phyloP scores from a whole-genome alignment of 2,888 invertebrate genomes.

The Melanophora roralis region DNA sequence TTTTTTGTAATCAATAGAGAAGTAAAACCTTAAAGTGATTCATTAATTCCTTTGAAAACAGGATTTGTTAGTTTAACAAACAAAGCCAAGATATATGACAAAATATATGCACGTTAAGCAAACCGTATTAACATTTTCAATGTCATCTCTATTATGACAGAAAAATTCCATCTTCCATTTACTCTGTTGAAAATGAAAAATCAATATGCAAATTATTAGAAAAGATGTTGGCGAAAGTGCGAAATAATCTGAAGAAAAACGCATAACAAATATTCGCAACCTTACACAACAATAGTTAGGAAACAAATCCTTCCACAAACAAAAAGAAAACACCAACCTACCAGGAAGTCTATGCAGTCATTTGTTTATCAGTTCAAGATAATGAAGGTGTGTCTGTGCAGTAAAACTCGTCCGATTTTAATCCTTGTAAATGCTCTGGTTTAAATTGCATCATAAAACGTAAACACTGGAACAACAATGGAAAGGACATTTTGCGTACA shows the following conservation, averaged over 20 bases:
- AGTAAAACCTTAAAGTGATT: too few relatives aligned
- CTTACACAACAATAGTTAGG: constrained; percentile 60
- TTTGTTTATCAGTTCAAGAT: background rate
- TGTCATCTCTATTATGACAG: background rate
- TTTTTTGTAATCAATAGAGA: too few relatives aligned
- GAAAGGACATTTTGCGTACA: constrained; percentile 6
- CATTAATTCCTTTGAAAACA: background rate
- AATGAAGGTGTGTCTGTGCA: background rate
- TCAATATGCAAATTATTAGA: constrained; percentile 20
- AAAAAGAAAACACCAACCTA: constrained; percentile 22
- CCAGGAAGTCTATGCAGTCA: constrained; percentile 36
- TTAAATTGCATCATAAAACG: constrained; percentile 62
- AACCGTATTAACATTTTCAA: constrained; percentile 2
- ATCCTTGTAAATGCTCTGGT: constrained; percentile 61
- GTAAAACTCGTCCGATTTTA: constrained; percentile 23
- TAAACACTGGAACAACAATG: constrained; percentile 28
- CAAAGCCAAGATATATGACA: background rate
- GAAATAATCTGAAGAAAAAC: constrained; percentile 4
- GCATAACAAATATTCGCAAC: constrained; percentile 60
- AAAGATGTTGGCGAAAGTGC: background rate
- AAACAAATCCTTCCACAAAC: constrained; percentile 3
- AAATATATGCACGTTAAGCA: background rate
- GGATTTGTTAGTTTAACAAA: too few relatives aligned
- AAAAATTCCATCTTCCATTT: background rate
- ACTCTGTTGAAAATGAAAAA: background rate